These are phyloP conservation scores for Triplophysa yarkandensis DNA, from an alignment of 2,797 vertebrate species.

Conservation along the genomic window DNA sequence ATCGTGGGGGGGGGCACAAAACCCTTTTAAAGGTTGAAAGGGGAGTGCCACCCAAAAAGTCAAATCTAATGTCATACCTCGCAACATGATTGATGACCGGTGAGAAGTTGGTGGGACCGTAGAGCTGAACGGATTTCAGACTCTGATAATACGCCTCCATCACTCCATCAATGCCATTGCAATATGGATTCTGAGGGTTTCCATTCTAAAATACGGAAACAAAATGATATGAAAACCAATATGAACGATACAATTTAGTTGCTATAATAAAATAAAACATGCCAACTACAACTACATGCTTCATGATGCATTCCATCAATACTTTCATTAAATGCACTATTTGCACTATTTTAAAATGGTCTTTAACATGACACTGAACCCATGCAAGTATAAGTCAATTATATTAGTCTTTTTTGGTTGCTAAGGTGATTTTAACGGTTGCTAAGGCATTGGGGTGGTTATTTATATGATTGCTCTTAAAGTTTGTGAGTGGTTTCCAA, in stretches of 20 bases:
- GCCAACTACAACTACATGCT: neutral
- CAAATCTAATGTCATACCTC: constrained; percentile 70
- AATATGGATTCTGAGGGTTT: constrained; percentile 96
- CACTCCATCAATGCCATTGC: constrained; percentile 92
- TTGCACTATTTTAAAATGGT: no score
- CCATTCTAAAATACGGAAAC: constrained; percentile 81
- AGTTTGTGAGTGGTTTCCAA: no score
- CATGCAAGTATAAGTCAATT: no score
- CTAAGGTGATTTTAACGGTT: no score
- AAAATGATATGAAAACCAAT: neutral
- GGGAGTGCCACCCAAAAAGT: no score
- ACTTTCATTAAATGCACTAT: neutral
- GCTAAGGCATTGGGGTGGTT: no score
- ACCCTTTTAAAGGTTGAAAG: no score
- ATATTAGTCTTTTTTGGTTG: no score
- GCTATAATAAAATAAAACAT: neutral
- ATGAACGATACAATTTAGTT: neutral
- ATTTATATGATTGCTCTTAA: no score
- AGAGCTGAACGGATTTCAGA: constrained; percentile 93
- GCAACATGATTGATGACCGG: constrained; percentile 97
- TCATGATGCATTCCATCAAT: neutral
- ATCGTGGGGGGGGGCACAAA: no score
- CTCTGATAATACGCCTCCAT: constrained; percentile 97
- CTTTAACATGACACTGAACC: no score
- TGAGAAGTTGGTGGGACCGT: constrained; percentile 98